phyloP scores from a whole-genome alignment of 1,140 invertebrate species.

The Zaprionus taronus region DNA sequence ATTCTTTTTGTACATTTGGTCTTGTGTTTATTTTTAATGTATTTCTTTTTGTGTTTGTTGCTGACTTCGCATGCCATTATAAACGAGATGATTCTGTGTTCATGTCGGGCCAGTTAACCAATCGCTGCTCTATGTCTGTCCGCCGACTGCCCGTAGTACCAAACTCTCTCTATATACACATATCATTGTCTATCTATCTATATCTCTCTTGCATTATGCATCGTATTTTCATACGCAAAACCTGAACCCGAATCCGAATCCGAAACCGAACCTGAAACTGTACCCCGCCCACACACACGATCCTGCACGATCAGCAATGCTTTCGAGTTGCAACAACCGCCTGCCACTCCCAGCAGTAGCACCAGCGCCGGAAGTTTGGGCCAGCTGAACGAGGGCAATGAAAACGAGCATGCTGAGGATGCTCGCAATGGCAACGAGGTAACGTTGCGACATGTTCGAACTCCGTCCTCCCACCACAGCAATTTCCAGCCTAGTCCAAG shows the following conservation, averaged over 20 bases:
- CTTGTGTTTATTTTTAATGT: slow-evolving; percentile 26
- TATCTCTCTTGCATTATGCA: slow-evolving; percentile 20
- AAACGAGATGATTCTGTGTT: not conserved
- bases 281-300: slow-evolving; percentile 7
- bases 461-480: not conserved
- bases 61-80: slow-evolving; percentile 18
- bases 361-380: slow-evolving; percentile 24
- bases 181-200: slow-evolving; percentile 1
- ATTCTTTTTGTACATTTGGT: not conserved
- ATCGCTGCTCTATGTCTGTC: not conserved
- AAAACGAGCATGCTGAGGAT: slow-evolving; percentile 33
- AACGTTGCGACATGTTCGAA: not conserved
- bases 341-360: slow-evolving; percentile 48
- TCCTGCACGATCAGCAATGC: slow-evolving; percentile 48
- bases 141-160: not conserved
- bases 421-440: slow-evolving; percentile 36
- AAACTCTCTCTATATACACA: not conserved
- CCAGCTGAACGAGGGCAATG: slow-evolving; percentile 41
- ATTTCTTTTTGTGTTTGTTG: slow-evolving; percentile 40
- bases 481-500: slow-evolving; percentile 24
- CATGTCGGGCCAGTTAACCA: not conserved
- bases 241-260: not conserved
- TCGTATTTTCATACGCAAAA: slow-evolving; percentile 30
- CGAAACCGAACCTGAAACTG: not conserved
- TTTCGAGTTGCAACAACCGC: slow-evolving; percentile 54